Base-by-base conservation (phyloP, 2,797 vertebrate species). In the Setipinna tenuifilis region DNA sequence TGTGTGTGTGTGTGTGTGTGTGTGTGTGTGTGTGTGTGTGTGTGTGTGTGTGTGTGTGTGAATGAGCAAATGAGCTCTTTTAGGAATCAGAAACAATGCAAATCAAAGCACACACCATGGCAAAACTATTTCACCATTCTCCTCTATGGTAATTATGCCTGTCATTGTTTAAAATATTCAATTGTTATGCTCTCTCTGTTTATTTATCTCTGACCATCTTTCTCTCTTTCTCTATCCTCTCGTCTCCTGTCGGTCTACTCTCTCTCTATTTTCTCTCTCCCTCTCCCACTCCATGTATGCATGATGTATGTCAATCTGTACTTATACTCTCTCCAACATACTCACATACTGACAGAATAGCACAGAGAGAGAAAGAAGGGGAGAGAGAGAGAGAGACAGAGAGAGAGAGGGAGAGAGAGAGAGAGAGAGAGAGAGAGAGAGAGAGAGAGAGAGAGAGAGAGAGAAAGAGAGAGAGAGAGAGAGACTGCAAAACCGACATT, bases 141-240 rank as follows among this genome's bases (percentile, higher is more conserved):
- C 58, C 58, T 28, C 25, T 28, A 28, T 10, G 62, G 23, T 31
- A 31, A 71, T 71, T 31, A 71, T 35, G 4, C 16, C 28, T 75
- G 68, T 41, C 12, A 35, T 75, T 35, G 31, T 75, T 75, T 75
- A 75, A 41, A 31, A 75, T 75, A 75, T 75, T 75, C 28, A 35
- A 17, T 35, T 16, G 4, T 3, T 17, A 28, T 28, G 10, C 23
- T 17, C 68, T 75, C 68, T 75, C 68, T 1, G n/a, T 65, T 25
- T 12, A 23, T 21, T 17, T 59, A n/a, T 23, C 23, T 65, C 28
- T 35, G 28, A 35, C 68, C 11, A 12, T 68, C 62, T 28, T 3
- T 68, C 62, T 68, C 25, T 17, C 58, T 54, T 16, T 12, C 50
- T 54, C 50, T 54, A 0, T 54, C 50, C 50, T 54, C 50, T 65